Percentiles rank a stretch among this genome's conserved stretches.
These are phyloP conservation scores for Platypus cylindrus DNA, from an alignment of 2,888 invertebrate species.

Conservation along the genomic window DNA sequence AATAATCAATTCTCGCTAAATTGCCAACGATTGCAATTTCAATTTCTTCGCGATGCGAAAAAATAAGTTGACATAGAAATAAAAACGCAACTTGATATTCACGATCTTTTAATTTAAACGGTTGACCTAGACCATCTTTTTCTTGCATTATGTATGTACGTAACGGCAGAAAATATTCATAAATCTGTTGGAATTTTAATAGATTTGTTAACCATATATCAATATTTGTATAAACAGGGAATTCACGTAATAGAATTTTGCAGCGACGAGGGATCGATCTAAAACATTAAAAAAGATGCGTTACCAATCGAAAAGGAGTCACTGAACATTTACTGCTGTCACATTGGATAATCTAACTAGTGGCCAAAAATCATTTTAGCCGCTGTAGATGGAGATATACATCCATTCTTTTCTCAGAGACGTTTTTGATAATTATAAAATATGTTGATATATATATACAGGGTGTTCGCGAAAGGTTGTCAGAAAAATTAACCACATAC, in stretches of 20 bases:
- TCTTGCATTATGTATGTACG: conserved; percentile 9
- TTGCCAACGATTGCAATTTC: conserved; percentile 19
- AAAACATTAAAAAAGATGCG: conserved; percentile 3
- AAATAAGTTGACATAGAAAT: conserved; percentile 21
- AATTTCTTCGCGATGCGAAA: conserved; percentile 18
- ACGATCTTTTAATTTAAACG: conserved; percentile 12
- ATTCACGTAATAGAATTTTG: conserved; percentile 4
- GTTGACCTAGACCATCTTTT: conserved; percentile 4
- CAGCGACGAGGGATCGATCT: conserved; percentile 8
- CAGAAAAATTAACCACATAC: too few species aligned
- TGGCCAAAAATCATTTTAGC: too few species aligned
- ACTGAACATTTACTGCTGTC: too few species aligned
- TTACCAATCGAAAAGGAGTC: too few species aligned
- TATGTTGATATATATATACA: too few species aligned
- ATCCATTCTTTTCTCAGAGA: too few species aligned
- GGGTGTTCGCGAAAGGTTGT: too few species aligned
- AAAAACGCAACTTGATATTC: conserved; percentile 19
- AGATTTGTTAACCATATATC: conserved; percentile 15
- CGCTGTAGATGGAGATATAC: too few species aligned
- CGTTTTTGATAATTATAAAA: too few species aligned
- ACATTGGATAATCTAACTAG: too few species aligned
- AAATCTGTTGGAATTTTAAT: conserved; percentile 17
- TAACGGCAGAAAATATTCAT: conserved; percentile 17
- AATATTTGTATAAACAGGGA: conserved; percentile 8
- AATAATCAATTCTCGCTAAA: conserved; percentile 20